phyloP scores from a whole-genome alignment of 2,797 vertebrate genomes.

The Chloroceryle inda region DNA sequence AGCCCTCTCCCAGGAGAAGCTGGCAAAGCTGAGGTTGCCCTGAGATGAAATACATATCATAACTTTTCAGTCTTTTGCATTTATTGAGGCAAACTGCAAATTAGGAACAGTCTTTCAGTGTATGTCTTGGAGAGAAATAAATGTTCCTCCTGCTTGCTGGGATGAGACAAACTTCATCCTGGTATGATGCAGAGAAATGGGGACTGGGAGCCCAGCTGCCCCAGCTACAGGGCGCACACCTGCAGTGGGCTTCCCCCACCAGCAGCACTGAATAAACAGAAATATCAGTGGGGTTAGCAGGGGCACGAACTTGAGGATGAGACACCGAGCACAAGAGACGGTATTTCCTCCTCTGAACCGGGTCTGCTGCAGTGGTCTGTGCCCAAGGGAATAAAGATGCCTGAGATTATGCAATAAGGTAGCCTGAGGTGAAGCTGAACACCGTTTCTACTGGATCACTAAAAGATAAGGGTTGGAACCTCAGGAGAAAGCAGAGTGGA shows the following conservation, averaged over 20 bases:
- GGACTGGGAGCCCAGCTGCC: not conserved
- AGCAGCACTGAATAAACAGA: not conserved
- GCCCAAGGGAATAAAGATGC: not conserved
- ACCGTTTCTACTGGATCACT: not conserved
- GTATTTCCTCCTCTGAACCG: not conserved
- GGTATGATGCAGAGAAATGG: not conserved
- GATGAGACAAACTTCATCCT: not conserved
- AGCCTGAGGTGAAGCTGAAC: constrained; percentile 7
- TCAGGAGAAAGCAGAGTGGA: not conserved
- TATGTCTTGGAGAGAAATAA: not conserved
- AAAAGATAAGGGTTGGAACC: not conserved
- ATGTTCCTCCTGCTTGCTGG: not conserved
- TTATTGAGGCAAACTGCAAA: not conserved
- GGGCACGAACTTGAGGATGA: fast-evolving
- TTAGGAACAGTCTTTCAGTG: not conserved
- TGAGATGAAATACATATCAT: not conserved
- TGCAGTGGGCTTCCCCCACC: not conserved
- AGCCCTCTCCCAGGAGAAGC: not conserved
- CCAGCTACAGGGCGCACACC: not conserved
- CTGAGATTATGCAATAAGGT: not conserved
- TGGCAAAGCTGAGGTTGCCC: not conserved
- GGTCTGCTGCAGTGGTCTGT: not conserved
- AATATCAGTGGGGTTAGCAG: fast-evolving
- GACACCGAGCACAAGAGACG: fast-evolving
- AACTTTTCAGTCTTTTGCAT: not conserved